Evolutionary conservation across 2,888 invertebrate genomes (phyloP), one percentile per base, ranked within the genome.

Genomic region (Camponotus fellah): DNA sequence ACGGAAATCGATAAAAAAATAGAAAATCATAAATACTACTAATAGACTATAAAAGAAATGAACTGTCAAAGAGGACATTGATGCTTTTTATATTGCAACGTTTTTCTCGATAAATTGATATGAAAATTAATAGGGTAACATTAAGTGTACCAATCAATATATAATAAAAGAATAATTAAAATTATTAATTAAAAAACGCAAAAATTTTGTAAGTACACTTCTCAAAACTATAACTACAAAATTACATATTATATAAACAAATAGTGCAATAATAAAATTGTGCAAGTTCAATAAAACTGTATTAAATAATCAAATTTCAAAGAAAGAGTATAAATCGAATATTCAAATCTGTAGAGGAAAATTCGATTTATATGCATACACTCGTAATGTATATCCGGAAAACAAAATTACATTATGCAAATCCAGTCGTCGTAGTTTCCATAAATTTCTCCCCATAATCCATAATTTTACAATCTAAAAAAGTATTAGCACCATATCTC

Each of bases 361-460:
- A 34, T 60, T 79, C 58, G 1, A 79, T 79, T 43, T 34, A 21
- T 37, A 46, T 79, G 60, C 60, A 40, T 43, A n/a, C 60, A 46
- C 12, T 9, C 21, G 34, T 71, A 49, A 68, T 68, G 21, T 68
- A 56, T 34, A 58, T 58, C 17, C 32, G 14, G 14, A 34, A 21
- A 26, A 17, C 68, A 12, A 26, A 77, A 77, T 80, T 80, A 71
- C 17, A 46, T 71, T 49, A 71, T 71, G 79, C 60, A 71, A 79
- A 71, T 79, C 69, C 58, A 60, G 60, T 79, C 46, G 43, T 66
- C 43, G 46, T 17, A 60, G 37, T 37, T 17, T 17, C 46, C 71
- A 60, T 71, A 71, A 80, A 80, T 80, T 71, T 71, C 60, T 46
- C 12, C 26, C 26, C 4, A 26, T 40, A 46, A 79, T 60, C 60